Evolutionary conservation across 2,888 invertebrate genomes (phyloP).

Genomic region (Melikaiella ostensackeni): DNA sequence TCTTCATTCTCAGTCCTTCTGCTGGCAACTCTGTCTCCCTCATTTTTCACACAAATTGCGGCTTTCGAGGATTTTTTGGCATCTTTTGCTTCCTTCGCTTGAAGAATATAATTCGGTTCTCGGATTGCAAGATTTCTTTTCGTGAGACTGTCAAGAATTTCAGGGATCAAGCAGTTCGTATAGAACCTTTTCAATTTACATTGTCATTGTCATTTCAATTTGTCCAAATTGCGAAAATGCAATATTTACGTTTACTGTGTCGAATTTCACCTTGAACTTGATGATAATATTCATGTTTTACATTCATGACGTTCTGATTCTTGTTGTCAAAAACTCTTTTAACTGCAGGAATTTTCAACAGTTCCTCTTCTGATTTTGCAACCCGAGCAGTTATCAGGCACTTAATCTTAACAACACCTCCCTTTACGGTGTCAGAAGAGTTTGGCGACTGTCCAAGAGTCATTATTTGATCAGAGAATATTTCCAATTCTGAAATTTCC

Average conservation of each 20-base stretch:
- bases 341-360: constrained; percentile 28
- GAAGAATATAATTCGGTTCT: constrained; percentile 43
- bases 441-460: not conserved
- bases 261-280: constrained; percentile 41
- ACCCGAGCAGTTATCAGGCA: constrained; percentile 31
- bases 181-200: not conserved
- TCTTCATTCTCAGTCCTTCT: no score
- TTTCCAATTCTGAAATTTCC: not conserved
- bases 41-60: no score
- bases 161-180: constrained; percentile 41
- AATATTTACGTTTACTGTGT: constrained; percentile 21
- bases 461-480: not conserved
- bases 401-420: constrained; percentile 54
- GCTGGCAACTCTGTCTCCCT: no score
- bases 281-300: constrained; percentile 23
- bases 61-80: no score
- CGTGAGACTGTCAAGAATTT: constrained; percentile 35
- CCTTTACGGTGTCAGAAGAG: not conserved
- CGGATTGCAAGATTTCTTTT: constrained; percentile 24
- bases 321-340: constrained; percentile 27
- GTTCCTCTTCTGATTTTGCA: constrained; percentile 42
- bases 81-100: constrained; percentile 8
- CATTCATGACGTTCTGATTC: no score
- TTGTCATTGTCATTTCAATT: no score
- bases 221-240: constrained; percentile 39